Evolutionary conservation across 2,113 vertebrate species (phyloP), one percentile per base, ranked within the genome.

Genomic region (Helogale parvula): DNA sequence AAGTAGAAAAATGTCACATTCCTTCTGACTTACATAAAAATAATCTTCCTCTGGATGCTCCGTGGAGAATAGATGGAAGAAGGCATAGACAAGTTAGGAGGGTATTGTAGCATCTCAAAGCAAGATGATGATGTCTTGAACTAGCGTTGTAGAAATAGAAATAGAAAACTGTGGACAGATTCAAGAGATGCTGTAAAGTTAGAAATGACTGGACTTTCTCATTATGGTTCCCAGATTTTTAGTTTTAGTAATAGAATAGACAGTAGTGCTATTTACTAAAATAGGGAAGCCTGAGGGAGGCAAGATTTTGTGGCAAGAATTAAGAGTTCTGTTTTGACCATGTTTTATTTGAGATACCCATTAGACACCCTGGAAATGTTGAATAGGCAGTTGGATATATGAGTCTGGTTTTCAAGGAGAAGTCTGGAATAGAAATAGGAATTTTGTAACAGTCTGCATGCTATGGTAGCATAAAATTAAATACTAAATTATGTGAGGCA

Each of bases 401-500:
- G 84, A 92, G 2, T 86, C 68, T 91, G 74, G 31, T 27, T 92
- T 93, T 93, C 47, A 87, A 23, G 3, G 69, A 60, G 33, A 87
- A 63, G 7, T 83, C n/a, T 89, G 50, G 4, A 10, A 68, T 50
- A 35, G 47, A 79, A 7, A 63, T 57, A 83, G 68, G 92, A 81
- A 96, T 96, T 97, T 95, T 90, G 14, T 41, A 95, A 41, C 77
- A 93, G 21, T 96, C 92, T 90, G 12, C 12, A 38, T 93, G n/a
- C 31, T 90, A 83, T 35, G n/a, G 29, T 72, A 96, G 31, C 54
- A 88, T 90, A 90, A 63, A 90, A 95, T 87, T 41, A 96, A 84
- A 27, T 90, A 96, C 66, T 97, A 96, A 94, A 95, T 95, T 87
- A 33, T 94, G 23, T 97, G 84, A 54, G 68, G 33, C 41, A 87